phyloP scores from a whole-genome alignment of 2,113 vertebrate species.

The Calcarius ornatus region DNA sequence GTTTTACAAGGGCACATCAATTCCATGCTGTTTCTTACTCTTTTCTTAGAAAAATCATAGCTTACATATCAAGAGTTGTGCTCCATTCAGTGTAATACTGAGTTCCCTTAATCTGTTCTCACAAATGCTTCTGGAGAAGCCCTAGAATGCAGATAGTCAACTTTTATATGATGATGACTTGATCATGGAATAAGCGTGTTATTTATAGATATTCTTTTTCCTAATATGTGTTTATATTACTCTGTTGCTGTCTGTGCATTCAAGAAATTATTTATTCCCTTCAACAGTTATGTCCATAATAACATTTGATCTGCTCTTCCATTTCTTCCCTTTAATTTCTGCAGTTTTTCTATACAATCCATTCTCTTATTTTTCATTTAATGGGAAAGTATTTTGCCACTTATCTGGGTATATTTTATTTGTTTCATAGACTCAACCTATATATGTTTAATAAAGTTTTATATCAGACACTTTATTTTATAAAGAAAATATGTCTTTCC shows the following conservation, averaged over 20 bases:
- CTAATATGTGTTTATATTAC: neutral
- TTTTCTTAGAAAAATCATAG: neutral
- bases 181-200: neutral
- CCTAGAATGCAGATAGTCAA: neutral
- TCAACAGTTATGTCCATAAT: neutral
- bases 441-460: neutral
- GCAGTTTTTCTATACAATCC: neutral
- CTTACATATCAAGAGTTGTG: neutral
- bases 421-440: neutral
- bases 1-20: neutral
- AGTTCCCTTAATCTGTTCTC: neutral
- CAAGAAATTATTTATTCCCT: neutral
- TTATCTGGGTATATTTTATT: neutral
- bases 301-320: neutral
- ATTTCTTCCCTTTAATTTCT: neutral
- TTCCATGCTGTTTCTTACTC: neutral
- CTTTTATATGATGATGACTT: neutral
- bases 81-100: neutral
- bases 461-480: neutral
- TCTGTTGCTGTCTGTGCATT: neutral
- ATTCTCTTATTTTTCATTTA: neutral
- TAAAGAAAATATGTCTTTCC: neutral
- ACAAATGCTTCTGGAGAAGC: neutral
- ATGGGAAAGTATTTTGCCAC: neutral
- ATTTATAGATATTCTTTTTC: neutral